These are phyloP conservation scores for Mellilla xanthometata DNA, from an alignment of 2,888 invertebrate genomes.

Conservation along the genomic window DNA sequence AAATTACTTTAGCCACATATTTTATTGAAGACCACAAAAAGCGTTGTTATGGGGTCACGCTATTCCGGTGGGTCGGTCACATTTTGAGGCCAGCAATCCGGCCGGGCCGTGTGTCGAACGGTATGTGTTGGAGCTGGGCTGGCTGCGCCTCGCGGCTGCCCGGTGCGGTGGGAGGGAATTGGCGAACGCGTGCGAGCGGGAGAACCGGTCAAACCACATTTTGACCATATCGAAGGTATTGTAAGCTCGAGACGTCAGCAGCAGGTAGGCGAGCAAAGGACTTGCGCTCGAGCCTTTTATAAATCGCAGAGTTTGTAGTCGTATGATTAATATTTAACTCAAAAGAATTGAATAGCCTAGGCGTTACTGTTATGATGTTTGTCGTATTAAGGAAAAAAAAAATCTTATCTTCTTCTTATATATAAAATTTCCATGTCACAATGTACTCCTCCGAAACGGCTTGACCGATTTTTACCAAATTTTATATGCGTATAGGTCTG, in stretches of 20 bases:
- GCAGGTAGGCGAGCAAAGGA: slow-evolving; percentile 40
- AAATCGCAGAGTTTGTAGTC: too few species aligned
- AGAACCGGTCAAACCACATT: slow-evolving; percentile 77
- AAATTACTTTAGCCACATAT: too few species aligned
- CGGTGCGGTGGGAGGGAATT: slow-evolving; percentile 71
- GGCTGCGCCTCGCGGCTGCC: slow-evolving; percentile 65
- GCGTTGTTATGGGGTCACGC: slow-evolving; percentile 14
- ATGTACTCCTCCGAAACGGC: too few species aligned
- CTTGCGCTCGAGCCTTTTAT: background rate
- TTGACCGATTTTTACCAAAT: too few species aligned
- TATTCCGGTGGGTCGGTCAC: slow-evolving; percentile 25
- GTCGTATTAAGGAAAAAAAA: too few species aligned
- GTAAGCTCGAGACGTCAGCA: slow-evolving; percentile 45
- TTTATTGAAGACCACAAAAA: background rate
- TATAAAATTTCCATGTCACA: too few species aligned
- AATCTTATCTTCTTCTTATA: too few species aligned
- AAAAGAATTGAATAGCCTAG: too few species aligned
- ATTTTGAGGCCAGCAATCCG: slow-evolving; percentile 51
- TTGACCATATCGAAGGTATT: slow-evolving; percentile 37
- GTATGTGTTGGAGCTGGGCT: slow-evolving; percentile 40
- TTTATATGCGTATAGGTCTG: too few species aligned
- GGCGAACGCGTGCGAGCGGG: slow-evolving; percentile 70
- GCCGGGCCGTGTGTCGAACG: slow-evolving; percentile 59
- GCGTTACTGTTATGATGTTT: too few species aligned
- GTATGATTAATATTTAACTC: too few species aligned